Percentiles rank a stretch among this genome's conserved stretches.
These are phyloP conservation scores for Drosophila hydei DNA, from an alignment of 1,140 invertebrate species.

Conservation along the genomic window DNA sequence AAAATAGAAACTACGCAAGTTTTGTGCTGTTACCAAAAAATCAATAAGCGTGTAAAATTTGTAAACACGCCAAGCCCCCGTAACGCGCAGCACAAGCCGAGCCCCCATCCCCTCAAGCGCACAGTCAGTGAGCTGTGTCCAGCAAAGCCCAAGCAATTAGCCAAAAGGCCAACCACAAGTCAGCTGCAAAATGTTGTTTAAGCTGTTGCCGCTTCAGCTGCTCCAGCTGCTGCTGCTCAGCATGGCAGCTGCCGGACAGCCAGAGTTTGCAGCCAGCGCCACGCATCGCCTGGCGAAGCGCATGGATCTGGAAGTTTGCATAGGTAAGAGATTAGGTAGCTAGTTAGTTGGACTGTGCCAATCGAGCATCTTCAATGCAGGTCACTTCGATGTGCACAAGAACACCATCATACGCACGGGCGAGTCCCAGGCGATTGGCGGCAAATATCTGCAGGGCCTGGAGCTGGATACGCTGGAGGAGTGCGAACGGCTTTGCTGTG, in stretches of 20 bases:
- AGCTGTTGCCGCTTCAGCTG: constrained; percentile 23
- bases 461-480: constrained; percentile 91
- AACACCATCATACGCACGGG: constrained; percentile 96
- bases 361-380: constrained; percentile 50
- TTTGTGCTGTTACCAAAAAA: constrained; percentile 42
- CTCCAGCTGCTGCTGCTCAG: constrained; percentile 30
- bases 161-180: constrained; percentile 36
- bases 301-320: constrained; percentile 79
- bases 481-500: constrained; percentile 93
- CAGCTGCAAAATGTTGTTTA: constrained; percentile 45
- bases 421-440: constrained; percentile 93
- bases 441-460: constrained; percentile 93
- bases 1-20: constrained; percentile 19
- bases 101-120: background rate
- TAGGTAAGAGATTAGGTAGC: constrained; percentile 56
- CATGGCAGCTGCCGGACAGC: constrained; percentile 49
- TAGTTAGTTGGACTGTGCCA: background rate
- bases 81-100: constrained; percentile 19
- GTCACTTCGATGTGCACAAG: constrained; percentile 92
- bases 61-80: constrained; percentile 76
- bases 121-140: constrained; percentile 51
- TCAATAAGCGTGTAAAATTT: constrained; percentile 77
- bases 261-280: constrained; percentile 45
- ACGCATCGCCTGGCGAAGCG: constrained; percentile 72
- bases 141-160: constrained; percentile 38